Evolutionary conservation across 2,113 vertebrate genomes (phyloP).

Genomic region (Pristiophorus japonicus): DNA sequence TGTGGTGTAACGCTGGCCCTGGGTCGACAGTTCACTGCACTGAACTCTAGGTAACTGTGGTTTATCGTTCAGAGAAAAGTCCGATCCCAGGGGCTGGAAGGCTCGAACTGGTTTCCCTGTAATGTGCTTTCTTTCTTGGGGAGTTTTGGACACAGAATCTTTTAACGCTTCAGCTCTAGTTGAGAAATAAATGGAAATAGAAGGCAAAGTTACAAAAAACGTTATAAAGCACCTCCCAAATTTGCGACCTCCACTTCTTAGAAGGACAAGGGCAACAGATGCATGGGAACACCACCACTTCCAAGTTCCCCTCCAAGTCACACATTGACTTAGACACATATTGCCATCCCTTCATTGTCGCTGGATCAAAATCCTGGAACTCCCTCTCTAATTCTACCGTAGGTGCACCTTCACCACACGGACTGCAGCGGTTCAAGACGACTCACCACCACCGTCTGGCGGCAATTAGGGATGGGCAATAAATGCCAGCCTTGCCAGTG

Average conservation of each 20-base stretch:
- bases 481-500: no score
- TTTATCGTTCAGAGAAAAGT: conserved; percentile 78
- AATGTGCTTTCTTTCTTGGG: conserved; percentile 62
- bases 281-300: not conserved
- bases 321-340: no score
- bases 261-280: not conserved
- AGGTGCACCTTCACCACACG: no score
- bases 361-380: no score
- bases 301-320: no score
- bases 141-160: conserved; percentile 68
- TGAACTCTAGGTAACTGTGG: conserved; percentile 69
- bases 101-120: conserved; percentile 62
- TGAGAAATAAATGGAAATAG: conserved; percentile 41
- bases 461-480: no score
- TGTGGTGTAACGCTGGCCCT: conserved; percentile 80
- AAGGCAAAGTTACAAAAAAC: not conserved
- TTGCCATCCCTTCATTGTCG: no score
- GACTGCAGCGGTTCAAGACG: no score
- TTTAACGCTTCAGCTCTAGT: conserved; percentile 87
- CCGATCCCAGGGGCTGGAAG: conserved; percentile 79
- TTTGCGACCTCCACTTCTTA: not conserved
- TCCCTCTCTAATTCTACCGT: no score
- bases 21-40: conserved; percentile 65
- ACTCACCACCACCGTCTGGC: no score
- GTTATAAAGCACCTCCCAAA: not conserved